Base-by-base conservation (phyloP, 2,888 invertebrate species). In the Brenthis ino region DNA sequence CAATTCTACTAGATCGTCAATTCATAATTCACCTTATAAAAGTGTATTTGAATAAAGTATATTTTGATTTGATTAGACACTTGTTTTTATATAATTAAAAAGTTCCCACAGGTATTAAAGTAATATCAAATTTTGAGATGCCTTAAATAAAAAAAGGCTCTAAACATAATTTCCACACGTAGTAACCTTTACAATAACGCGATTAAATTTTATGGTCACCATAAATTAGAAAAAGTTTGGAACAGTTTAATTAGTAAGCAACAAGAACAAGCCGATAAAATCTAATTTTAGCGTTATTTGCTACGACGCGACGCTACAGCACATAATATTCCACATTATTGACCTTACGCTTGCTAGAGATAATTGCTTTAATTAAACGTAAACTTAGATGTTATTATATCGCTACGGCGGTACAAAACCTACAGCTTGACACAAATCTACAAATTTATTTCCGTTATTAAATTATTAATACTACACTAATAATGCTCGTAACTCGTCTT, bases 251-350 rank as follows among this genome's bases (percentile, higher is more conserved):
- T 33, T 33, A 13, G 4, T 13, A 13, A 16, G 16, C 12, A 61
- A n/a, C 12, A n/a, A 53, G 20, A 61, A 61, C 61, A 58, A 51
- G 51, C 11, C n/a, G 24, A 51, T 61, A 51, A 16, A 61, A 33
- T 48, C 28, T 51, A 37, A 37, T 53, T 61, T 37, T 28, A 61
- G 28, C 51, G 28, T 51, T 33, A 50, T 51, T 51, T 12, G 28
- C 11, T 13, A 16, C 51, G 16, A n/a, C 47, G 58, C 58, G n/a
- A 20, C 53, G 53, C 13, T 20, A 54, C 53, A 8, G 13, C 37
- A 43, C 2, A 43, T 43, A 11, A 43, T 43, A 43, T 4, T 28
- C 24, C 54, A 28, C 57, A 6, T 2, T 58, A 43, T 57, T 57
- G 57, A 43, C 48, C 2, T 48, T 48, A 48, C 58, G 48, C 20